Evolutionary conservation across 1,140 invertebrate species (phyloP).

Genomic region (Drosophila elegans): DNA sequence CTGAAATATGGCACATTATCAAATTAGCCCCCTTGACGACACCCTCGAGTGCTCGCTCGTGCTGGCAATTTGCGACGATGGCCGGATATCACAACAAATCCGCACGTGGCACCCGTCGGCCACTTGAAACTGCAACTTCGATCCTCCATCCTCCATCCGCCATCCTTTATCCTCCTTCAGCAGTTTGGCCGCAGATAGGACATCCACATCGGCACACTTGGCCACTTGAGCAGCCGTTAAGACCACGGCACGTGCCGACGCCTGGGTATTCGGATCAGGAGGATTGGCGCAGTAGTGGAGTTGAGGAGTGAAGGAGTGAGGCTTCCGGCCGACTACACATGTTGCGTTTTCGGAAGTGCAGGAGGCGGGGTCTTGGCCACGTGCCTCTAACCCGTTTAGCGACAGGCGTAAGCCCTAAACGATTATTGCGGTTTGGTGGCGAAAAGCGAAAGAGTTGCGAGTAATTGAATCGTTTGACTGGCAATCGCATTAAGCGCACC

Average conservation of each 20-base stretch:
- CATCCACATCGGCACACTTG: constrained; percentile 31
- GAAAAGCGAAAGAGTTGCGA: constrained; percentile 65
- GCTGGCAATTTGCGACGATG: constrained; percentile 51
- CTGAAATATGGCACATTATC: constrained; percentile 9
- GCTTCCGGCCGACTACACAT: constrained; percentile 46
- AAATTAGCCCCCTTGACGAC: constrained; percentile 57
- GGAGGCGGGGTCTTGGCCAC: constrained; percentile 48
- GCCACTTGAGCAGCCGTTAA: constrained; percentile 65
- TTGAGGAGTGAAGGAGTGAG: neutral
- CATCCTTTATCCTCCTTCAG: neutral
- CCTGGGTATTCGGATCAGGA: constrained; percentile 21
- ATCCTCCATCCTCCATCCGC: constrained; percentile 2
- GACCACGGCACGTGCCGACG: constrained; percentile 49
- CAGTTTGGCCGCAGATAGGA: neutral
- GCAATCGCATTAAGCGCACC: constrained; percentile 47
- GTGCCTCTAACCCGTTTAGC: constrained; percentile 74
- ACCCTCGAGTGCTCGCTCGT: constrained; percentile 42
- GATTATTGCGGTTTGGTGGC: constrained; percentile 68
- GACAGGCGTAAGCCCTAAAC: constrained; percentile 69
- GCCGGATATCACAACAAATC: constrained; percentile 69
- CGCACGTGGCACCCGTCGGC: constrained; percentile 41
- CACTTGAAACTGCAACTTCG: constrained; percentile 36
- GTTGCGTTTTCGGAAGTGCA: constrained; percentile 61
- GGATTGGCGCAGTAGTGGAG: neutral
- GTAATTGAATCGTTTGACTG: constrained; percentile 50